Base-by-base conservation (phyloP, 1,140 invertebrate species). In the Penaeus vannamei region DNA sequence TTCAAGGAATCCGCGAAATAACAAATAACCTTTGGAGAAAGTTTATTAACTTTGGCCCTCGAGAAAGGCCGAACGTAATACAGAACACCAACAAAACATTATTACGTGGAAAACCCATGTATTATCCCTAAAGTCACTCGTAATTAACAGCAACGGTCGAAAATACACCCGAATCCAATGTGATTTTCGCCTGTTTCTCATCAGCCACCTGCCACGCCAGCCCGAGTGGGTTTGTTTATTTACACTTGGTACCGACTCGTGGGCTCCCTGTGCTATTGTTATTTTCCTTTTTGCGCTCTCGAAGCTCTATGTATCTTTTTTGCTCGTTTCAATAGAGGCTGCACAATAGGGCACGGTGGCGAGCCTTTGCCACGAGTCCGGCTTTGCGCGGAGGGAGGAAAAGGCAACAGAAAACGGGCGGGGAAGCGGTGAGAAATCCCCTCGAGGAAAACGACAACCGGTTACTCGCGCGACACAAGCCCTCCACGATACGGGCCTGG, bases 171-270 rank as follows among this genome's bases (percentile, higher is more conserved):
- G 26, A 76, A 76, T 36, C 19, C 26, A 19, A 7, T 20, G 26
- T 29, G 72, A 76, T 12, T 20, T 10, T 76, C 72, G 72, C 72
- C 26, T 36, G 29, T 76, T 26, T 29, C 29, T 76, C n/a, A 20
- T 19, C 29, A 76, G 29, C 26, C 72, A 76, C 72, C 72, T 76
- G 72, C 22, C 72, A 76, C 72, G 29, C 72, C 42, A 23, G 72
- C 72, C n/a, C 72, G 2, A 29, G 29, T 76, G 17, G 69, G 69
- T 26, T 76, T 76, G 72, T 76, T 76, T 76, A 76, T 76, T 76
- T 76, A 32, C 72, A 32, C 72, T 29, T 76, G 72, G 42, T 32
- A 76, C 72, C 72, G 72, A 23, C 72, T 76, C 72, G 72, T 36
- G 72, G 53, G 53, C 53, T 53, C 72, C n/a, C 72, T 32, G 29